Evolutionary conservation across 1,140 invertebrate genomes (phyloP).

Genomic region (honey bee (Apis mellifera)): DNA sequence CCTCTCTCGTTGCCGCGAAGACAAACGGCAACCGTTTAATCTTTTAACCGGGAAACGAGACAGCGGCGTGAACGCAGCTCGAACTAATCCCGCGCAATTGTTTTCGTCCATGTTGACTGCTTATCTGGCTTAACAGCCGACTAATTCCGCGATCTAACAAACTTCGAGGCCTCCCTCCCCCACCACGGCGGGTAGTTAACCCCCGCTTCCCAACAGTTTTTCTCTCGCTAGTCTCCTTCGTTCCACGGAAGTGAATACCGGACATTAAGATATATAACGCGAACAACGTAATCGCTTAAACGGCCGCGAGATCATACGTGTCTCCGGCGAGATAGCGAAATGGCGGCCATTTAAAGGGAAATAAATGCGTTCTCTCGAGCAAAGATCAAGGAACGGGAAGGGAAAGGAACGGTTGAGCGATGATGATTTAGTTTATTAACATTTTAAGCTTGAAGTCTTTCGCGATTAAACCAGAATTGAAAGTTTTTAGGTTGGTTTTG

Average conservation of each 20-base stretch:
- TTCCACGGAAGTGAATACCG: conserved; percentile 54
- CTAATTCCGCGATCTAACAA: conserved; percentile 78
- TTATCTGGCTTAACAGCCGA: conserved; percentile 81
- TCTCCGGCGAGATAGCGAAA: conserved; percentile 48
- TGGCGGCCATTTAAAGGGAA: conserved; percentile 22
- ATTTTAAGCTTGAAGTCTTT: too few relatives aligned
- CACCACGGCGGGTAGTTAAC: conserved; percentile 57
- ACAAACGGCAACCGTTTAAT: conserved; percentile 68
- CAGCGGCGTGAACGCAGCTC: conserved; percentile 49
- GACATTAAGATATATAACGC: conserved; percentile 49
- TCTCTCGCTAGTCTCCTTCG: conserved; percentile 12
- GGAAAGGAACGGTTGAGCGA: neutral
- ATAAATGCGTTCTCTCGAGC: conserved; percentile 23
- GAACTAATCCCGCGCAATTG: conserved; percentile 74
- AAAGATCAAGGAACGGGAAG: neutral
- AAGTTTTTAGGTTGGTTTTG: too few relatives aligned
- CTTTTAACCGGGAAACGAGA: conserved; percentile 63
- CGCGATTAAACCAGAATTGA: too few relatives aligned
- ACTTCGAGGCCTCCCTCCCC: conserved; percentile 69
- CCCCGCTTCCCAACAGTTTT: conserved; percentile 56
- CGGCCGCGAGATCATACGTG: conserved; percentile 37
- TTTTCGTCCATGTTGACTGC: conserved; percentile 78
- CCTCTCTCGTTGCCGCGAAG: conserved; percentile 38
- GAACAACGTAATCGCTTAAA: conserved; percentile 43
- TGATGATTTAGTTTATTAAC: neutral